These are phyloP conservation scores for Himalopsyche tibetana DNA, from an alignment of 2,888 invertebrate species.

Conservation along the genomic window DNA sequence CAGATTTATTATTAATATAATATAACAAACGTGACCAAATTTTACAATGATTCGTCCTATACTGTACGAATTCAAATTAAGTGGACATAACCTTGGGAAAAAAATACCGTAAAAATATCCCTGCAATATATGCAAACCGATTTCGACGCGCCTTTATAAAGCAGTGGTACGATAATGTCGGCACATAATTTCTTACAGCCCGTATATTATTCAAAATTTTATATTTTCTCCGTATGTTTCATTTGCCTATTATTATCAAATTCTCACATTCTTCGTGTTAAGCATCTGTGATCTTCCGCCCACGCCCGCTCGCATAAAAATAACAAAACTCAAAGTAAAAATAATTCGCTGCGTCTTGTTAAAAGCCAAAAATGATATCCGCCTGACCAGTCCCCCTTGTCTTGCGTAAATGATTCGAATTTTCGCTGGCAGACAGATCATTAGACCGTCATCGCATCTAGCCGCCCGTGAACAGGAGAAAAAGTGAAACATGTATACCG, in stretches of 20 bases:
- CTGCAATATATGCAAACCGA: too few species aligned
- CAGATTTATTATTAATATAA: too few species aligned
- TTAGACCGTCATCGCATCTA: slow-evolving; percentile 38
- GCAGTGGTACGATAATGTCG: too few species aligned
- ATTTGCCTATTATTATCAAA: slow-evolving; percentile 29
- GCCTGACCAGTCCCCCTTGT: slow-evolving; percentile 13
- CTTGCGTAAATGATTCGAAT: slow-evolving; percentile 40
- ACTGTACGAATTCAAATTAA: too few species aligned
- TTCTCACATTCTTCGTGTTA: slow-evolving; percentile 38
- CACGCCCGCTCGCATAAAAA: slow-evolving; percentile 17
- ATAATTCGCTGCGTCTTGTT: slow-evolving; percentile 35
- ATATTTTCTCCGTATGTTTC: neutral
- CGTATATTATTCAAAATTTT: too few species aligned
- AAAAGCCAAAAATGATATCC: slow-evolving; percentile 24
- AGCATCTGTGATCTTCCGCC: slow-evolving; percentile 42
- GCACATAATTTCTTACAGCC: too few species aligned
- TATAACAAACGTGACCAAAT: too few species aligned
- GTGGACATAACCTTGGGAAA: too few species aligned
- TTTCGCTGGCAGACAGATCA: slow-evolving; percentile 19
- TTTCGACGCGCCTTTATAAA: too few species aligned
- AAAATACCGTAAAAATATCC: too few species aligned
- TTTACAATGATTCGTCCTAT: too few species aligned
- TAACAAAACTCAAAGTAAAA: slow-evolving; percentile 17
- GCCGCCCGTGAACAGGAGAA: slow-evolving; percentile 23
- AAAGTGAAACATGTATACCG: slow-evolving; percentile 3